A percentile compares a stretch with the other conserved stretches of the same genome.
phyloP scores from a whole-genome alignment of 2,113 vertebrate species.

The Alectura lathami region DNA sequence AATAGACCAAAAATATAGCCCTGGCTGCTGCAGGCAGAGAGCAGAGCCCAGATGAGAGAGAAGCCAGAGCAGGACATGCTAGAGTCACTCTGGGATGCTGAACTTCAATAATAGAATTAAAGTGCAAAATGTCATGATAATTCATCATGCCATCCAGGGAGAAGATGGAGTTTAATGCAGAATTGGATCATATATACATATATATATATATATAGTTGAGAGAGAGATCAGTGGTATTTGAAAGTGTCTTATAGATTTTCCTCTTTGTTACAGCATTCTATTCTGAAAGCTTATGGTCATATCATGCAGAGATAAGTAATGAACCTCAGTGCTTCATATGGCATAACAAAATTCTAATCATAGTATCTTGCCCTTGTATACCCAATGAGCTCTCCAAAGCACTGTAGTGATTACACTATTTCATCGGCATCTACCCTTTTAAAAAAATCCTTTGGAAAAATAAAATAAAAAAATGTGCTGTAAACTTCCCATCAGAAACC shows the following conservation, averaged over 20 bases:
- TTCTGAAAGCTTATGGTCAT: background rate
- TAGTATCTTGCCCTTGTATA: background rate
- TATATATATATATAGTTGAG: too few relatives aligned
- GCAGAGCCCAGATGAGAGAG: background rate
- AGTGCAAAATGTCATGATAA: background rate
- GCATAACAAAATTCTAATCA: background rate
- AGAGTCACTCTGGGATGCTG: background rate
- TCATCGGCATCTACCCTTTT: slow-evolving; percentile 8
- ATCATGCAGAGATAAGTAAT: background rate
- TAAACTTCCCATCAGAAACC: slow-evolving; percentile 37
- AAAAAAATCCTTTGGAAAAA: slow-evolving; percentile 48
- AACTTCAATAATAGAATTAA: background rate
- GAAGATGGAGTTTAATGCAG: background rate
- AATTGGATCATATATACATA: background rate
- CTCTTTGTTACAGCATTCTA: background rate
- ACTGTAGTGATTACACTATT: slow-evolving; percentile 1
- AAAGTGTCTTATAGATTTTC: background rate
- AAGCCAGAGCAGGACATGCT: background rate
- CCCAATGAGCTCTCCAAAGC: background rate
- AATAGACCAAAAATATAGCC: background rate
- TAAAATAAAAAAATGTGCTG: slow-evolving; percentile 34
- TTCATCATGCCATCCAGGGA: background rate
- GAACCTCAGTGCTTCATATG: background rate
- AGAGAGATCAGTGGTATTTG: background rate
- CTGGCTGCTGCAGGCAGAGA: background rate